Percentiles rank a stretch among this genome's conserved stretches.
phyloP scores from a whole-genome alignment of 92 coral and sea anemone genomes.

The Blastomussa wellsi region DNA sequence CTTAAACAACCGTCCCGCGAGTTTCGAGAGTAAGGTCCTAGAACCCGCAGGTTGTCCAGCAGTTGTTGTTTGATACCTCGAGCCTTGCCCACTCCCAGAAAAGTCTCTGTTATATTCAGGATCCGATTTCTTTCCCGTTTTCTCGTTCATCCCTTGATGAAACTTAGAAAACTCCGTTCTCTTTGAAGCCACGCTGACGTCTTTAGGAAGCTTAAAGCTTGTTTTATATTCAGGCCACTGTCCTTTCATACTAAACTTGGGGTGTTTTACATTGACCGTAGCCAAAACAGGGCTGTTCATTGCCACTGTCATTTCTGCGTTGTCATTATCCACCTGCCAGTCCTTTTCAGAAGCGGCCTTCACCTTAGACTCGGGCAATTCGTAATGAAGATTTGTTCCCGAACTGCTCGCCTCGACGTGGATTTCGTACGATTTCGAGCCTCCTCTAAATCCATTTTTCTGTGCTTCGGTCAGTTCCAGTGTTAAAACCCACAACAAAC shows the following conservation, averaged over 20 bases:
- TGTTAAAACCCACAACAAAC: constrained; percentile 21
- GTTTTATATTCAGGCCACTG: constrained; percentile 83
- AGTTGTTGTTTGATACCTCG: neutral
- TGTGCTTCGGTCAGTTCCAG: constrained; percentile 30
- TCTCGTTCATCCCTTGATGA: neutral
- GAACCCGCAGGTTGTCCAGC: neutral
- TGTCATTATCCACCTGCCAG: constrained; percentile 89
- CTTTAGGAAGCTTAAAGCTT: constrained; percentile 70
- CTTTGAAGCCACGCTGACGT: constrained; percentile 70
- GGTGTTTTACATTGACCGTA: constrained; percentile 62
- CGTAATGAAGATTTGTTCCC: constrained; percentile 80
- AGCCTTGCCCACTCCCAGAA: neutral
- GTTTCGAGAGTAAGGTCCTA: neutral
- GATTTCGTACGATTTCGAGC: constrained; percentile 75
- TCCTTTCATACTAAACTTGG: constrained; percentile 87
- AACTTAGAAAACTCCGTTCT: constrained; percentile 47
- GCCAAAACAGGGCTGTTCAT: constrained; percentile 76
- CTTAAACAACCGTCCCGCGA: neutral
- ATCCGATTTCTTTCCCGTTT: neutral
- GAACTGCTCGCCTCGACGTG: constrained; percentile 77
- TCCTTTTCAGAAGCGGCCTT: constrained; percentile 69
- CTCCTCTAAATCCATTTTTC: constrained; percentile 83
- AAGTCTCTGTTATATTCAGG: neutral
- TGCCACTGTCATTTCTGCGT: constrained; percentile 81
- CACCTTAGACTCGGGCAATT: constrained; percentile 82